Evolutionary conservation across 2,888 invertebrate genomes (phyloP).

Genomic region (Antheraea assamensis): DNA sequence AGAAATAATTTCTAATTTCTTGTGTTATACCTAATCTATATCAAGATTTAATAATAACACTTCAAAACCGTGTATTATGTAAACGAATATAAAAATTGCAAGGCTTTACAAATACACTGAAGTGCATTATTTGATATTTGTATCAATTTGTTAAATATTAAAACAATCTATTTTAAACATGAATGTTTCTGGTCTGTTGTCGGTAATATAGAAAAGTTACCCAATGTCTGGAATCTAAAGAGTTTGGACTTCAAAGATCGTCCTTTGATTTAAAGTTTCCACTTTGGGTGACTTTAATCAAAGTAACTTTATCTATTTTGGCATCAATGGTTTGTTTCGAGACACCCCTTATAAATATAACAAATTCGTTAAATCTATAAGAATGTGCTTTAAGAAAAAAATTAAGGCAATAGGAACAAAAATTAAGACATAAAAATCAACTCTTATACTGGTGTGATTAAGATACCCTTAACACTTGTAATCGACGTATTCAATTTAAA

Average conservation of each 20-base stretch:
- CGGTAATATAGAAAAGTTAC: slow-evolving; percentile 25
- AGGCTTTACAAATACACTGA: neutral
- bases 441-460: neutral
- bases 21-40: too few species aligned
- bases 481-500: too few species aligned
- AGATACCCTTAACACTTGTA: too few species aligned
- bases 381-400: slow-evolving; percentile 3
- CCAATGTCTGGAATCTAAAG: slow-evolving; percentile 23
- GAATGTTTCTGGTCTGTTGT: neutral
- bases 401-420: neutral
- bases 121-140: neutral
- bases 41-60: neutral
- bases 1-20: too few species aligned
- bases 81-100: too few species aligned
- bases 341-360: slow-evolving; percentile 29
- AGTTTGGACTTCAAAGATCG: slow-evolving; percentile 40
- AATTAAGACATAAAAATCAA: neutral
- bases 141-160: neutral
- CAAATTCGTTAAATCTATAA: slow-evolving; percentile 25
- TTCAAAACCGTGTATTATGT: neutral
- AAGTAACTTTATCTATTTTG: slow-evolving; percentile 52
- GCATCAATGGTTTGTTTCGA: slow-evolving; percentile 41
- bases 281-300: slow-evolving; percentile 46
- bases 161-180: neutral
- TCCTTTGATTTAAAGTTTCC: slow-evolving; percentile 47